Base-by-base conservation (phyloP, 2,113 vertebrate species). In the Rallus limicola region DNA sequence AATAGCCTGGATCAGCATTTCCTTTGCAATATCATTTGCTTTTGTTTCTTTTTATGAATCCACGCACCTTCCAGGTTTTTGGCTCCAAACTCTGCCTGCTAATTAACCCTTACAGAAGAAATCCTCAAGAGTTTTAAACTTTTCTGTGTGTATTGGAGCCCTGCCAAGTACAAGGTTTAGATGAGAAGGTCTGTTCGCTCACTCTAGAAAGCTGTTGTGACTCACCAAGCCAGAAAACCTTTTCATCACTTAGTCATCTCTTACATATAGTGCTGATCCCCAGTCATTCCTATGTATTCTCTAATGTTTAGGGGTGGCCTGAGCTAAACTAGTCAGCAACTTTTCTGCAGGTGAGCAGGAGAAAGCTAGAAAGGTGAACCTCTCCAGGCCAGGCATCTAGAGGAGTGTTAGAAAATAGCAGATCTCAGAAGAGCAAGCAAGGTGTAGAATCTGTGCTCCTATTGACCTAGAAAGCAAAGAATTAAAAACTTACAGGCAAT, bases 91-190 rank as follows among this genome's bases (percentile, higher is more conserved):
- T 62, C 81, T 89, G 94, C 69, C 86, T 82, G 50, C 72, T 95
- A 79, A 91, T 95, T 95, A 96, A 94, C 93, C 87, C 87, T 91
- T 82, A 50, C 70, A 59, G 87, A 65, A 91, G 74, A 90, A 95
- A 91, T 29, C n/a, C 89, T 65, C 89, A 7, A 33, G 93, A 82
- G 89, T 67, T 87, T 91, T 50, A 69, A 94, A 75, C 62, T 53
- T 70, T 63, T 59, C 81, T 94, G 53, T 87, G 63, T 69, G 91
- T 53, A 3, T n/a, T 95, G 89, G 93, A 94, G 78, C 78, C 63
- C 55, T 79, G 93, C 87, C 94, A 91, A 72, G 59, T 13, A 1
- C 6, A 48, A 85, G 63, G 70, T 94, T 95, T 48, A 69, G 87
- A 82, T 82, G 86, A 42, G 89, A 82, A 81, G 56, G 53, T 56